These are phyloP conservation scores for Nipponia nippon DNA, from an alignment of 2,113 vertebrate genomes.

Conservation along the genomic window DNA sequence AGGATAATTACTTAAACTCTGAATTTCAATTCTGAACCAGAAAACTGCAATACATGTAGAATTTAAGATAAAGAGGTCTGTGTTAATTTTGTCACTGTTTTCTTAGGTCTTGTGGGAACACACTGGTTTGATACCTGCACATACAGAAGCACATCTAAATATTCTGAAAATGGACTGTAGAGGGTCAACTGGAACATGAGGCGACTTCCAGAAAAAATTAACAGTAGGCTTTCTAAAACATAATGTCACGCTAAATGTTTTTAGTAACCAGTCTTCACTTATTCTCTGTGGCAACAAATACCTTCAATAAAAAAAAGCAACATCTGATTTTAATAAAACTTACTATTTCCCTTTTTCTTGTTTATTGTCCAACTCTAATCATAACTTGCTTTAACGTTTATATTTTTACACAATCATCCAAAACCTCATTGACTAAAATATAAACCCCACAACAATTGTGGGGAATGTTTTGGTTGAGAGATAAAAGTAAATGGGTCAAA, in stretches of 20 bases:
- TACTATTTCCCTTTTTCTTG: slow-evolving; percentile 54
- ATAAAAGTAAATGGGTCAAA: slow-evolving; percentile 65
- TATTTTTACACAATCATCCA: slow-evolving; percentile 67
- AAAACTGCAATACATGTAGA: not conserved
- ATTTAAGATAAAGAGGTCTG: not conserved
- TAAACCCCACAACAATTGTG: slow-evolving; percentile 63
- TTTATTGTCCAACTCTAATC: slow-evolving; percentile 70
- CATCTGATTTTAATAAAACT: slow-evolving; percentile 67
- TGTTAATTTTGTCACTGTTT: not conserved
- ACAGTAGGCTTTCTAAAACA: not conserved
- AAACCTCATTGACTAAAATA: slow-evolving; percentile 69
- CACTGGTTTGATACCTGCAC: not conserved
- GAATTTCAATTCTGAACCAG: not conserved
- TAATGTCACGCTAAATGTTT: not conserved
- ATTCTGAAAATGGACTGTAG: not conserved
- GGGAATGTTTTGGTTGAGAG: slow-evolving; percentile 65
- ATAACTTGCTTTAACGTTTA: slow-evolving; percentile 63
- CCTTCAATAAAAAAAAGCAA: not conserved
- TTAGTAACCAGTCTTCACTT: not conserved
- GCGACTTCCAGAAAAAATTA: not conserved
- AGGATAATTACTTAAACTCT: not conserved
- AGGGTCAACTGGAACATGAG: not conserved
- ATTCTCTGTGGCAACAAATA: not conserved
- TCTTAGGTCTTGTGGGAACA: not conserved
- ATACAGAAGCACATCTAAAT: not conserved